Conservation (phyloP, 2,888 invertebrate genomes). For the Sphinx pinastri region DNA sequence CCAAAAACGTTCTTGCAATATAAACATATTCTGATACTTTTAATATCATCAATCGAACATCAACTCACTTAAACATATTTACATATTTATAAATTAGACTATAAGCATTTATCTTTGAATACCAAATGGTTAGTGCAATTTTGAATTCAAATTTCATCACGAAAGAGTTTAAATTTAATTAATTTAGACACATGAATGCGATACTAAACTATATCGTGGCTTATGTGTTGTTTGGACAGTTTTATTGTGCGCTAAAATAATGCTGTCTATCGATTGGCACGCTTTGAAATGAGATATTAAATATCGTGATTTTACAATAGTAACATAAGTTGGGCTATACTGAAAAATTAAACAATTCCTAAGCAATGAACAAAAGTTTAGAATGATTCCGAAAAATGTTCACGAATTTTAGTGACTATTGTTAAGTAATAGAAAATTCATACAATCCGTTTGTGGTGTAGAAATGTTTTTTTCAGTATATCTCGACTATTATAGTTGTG, state of each 20-base stretch:
- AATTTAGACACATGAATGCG: conserved; percentile 24
- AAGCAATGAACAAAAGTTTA: not conserved
- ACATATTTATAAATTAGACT: not conserved
- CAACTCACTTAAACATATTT: no score
- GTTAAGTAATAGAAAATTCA: no score
- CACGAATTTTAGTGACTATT: no score
- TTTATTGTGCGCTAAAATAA: conserved; percentile 27
- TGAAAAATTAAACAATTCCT: not conserved
- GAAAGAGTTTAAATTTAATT: not conserved
- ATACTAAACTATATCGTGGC: conserved; percentile 26
- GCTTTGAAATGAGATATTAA: not conserved
- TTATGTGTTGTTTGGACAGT: conserved; percentile 29
- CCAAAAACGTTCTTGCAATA: no score
- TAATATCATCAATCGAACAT: no score
- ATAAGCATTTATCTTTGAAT: not conserved
- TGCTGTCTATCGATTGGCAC: conserved; percentile 8
- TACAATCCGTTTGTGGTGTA: no score
- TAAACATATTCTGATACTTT: no score
- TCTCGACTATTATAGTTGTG: not conserved
- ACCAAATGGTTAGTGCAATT: not conserved
- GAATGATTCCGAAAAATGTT: not conserved
- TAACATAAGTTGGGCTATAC: conserved; percentile 4
- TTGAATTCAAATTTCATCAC: not conserved
- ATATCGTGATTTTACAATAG: conserved; percentile 10
- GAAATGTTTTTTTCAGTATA: conserved; percentile 6